These are phyloP conservation scores for Sinohyriopsis cumingii DNA, from an alignment of 2,888 invertebrate species.

Conservation along the genomic window DNA sequence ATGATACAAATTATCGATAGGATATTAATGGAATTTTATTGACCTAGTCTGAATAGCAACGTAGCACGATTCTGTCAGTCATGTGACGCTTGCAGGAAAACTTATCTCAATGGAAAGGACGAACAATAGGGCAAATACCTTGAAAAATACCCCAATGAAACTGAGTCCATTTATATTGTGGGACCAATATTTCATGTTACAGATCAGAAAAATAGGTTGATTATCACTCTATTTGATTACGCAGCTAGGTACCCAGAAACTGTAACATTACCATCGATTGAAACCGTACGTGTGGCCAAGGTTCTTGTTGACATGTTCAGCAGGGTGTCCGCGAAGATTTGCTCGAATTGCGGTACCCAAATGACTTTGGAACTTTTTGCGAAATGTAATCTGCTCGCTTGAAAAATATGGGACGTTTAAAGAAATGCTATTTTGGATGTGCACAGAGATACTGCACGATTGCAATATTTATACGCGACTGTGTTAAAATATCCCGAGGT, in stretches of 20 bases:
- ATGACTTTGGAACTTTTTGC: too few species aligned
- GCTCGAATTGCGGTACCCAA: too few species aligned
- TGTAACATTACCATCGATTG: background rate
- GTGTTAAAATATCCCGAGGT: too few species aligned
- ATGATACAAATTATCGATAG: background rate
- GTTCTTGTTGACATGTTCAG: slow-evolving; percentile 6
- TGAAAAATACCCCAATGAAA: background rate
- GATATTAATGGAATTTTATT: too few species aligned
- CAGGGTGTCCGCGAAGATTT: background rate
- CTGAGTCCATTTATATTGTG: background rate
- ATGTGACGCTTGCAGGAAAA: too few species aligned
- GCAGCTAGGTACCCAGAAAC: background rate
- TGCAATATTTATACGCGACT: too few species aligned
- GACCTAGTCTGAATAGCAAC: too few species aligned
- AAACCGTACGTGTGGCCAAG: slow-evolving; percentile 5
- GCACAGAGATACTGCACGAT: too few species aligned
- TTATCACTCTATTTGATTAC: background rate
- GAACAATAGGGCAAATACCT: background rate
- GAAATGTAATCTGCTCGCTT: too few species aligned
- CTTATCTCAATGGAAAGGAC: background rate
- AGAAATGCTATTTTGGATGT: too few species aligned
- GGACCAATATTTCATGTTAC: background rate
- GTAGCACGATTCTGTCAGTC: background rate
- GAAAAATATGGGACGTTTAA: too few species aligned
- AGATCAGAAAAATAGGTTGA: background rate